Base-by-base conservation (phyloP, 2,888 invertebrate genomes). In the Parnassius glacialis region DNA sequence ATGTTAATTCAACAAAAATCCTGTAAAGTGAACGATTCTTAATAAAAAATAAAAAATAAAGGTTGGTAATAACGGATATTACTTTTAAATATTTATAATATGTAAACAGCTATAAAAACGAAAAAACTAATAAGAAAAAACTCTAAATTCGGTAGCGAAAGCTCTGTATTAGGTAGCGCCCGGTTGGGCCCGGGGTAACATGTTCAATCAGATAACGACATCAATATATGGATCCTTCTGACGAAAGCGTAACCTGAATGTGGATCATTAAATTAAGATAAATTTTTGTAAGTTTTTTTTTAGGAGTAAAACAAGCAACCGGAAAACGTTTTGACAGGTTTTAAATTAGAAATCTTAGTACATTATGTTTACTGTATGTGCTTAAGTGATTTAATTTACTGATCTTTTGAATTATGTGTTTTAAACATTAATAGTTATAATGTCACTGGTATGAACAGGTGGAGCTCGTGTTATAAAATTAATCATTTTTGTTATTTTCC, bases 191-290 rank as follows among this genome's bases (percentile, higher is more conserved):
- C 13, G 2, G 48, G 9, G 10, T 11, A 25, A 52, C 16, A 52
- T 43, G 41, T 25, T 9, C n/a, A n/a, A 62, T 62, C 58, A 51
- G 62, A 57, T 57, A 51, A 55, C 34, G 44, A n/a, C 41, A 43
- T 53, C 57, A 43, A 53, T 53, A 42, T 57, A 57, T 57, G 53
- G 53, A 58, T 62, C 58, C 58, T 62, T 58, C 58, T 16, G 34
- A 53, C 11, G 44, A 61, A 61, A 58, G 53, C 53, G 52, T 58
- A 16, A 13, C 54, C 58, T 61, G 58, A 50, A 58, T 50, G 51
- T 10, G 61, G 41, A 55, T 55, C 62, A 45, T 62, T 62, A 62
- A 54, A 58, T 51, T 57, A 20, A 44, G 16, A 56, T 56, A 47
- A 13, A 34, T 45, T 56, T 45, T 51, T 47, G 16, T 48, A 43